These are phyloP conservation scores for Pterostichus niger DNA, from an alignment of 2,888 invertebrate species.

Conservation along the genomic window DNA sequence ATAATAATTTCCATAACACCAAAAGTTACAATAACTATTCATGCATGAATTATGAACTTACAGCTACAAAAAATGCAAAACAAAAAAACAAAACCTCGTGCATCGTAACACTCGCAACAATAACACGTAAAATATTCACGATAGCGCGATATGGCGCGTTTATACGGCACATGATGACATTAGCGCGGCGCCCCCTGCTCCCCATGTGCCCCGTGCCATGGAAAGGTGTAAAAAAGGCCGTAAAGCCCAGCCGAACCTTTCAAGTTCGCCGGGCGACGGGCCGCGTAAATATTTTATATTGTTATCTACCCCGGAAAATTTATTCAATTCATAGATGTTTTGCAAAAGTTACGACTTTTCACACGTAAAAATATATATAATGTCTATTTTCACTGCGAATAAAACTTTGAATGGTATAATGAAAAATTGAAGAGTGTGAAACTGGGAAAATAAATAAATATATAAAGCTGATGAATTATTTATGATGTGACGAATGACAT, in stretches of 20 bases:
- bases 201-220: not conserved
- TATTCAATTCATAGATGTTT: conserved; percentile 64
- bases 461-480: conserved; percentile 34
- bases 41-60: conserved; percentile 24
- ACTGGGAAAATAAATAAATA: conserved; percentile 7
- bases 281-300: conserved; percentile 63
- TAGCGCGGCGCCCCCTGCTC: conserved; percentile 13
- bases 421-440: conserved; percentile 38
- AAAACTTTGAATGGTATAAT: conserved; percentile 51
- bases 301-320: conserved; percentile 64
- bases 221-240: conserved; percentile 53
- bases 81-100: conserved; percentile 19
- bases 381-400: conserved; percentile 55
- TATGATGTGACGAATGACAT: conserved; percentile 13
- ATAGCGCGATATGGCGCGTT: conserved; percentile 45
- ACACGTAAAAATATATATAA: conserved; percentile 63
- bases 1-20: not conserved
- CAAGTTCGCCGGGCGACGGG: conserved; percentile 34
- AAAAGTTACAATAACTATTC: conserved; percentile 5
- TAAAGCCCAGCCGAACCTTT: conserved; percentile 51
- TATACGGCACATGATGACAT: conserved; percentile 60
- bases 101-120: conserved; percentile 40
- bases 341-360: conserved; percentile 62
- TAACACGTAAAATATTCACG: conserved; percentile 62
- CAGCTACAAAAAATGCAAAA: conserved; percentile 12